A percentile compares a stretch with the other conserved stretches of the same genome.
Evolutionary conservation across 2,888 invertebrate species (phyloP).

Genomic region (Andrena fulva): DNA sequence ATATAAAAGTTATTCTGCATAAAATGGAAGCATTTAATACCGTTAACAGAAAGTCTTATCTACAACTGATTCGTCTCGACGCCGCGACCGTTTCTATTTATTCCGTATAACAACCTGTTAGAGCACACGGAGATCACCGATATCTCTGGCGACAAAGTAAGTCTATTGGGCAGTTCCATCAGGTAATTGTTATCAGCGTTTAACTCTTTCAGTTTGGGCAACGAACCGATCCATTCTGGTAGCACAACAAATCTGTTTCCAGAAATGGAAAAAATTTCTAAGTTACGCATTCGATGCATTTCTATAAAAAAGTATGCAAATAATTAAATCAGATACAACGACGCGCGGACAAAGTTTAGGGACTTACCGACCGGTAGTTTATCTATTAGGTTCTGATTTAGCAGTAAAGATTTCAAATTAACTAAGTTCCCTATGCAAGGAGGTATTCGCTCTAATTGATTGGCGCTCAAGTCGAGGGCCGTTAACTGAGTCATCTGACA

Average conservation of each 20-base stretch:
- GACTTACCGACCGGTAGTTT: conserved; percentile 77
- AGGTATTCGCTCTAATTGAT: conserved; percentile 73
- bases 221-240: conserved; percentile 80
- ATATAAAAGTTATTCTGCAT: conserved; percentile 42
- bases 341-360: neutral
- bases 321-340: neutral
- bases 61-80: conserved; percentile 9
- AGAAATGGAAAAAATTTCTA: conserved; percentile 76
- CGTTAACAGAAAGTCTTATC: conserved; percentile 30
- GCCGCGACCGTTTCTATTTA: conserved; percentile 11
- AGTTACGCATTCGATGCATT: conserved; percentile 72
- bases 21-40: conserved; percentile 32
- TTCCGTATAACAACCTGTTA: conserved; percentile 75
- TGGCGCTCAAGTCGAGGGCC: conserved; percentile 79
- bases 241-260: conserved; percentile 76
- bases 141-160: conserved; percentile 75
- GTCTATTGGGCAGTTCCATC: conserved; percentile 79
- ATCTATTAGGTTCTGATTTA: conserved; percentile 76
- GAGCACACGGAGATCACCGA: conserved; percentile 77
- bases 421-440: conserved; percentile 71
- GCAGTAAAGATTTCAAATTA: conserved; percentile 71
- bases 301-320: conserved; percentile 64
- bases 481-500: conserved; percentile 73
- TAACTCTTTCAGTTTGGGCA: conserved; percentile 77
- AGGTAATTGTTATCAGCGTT: conserved; percentile 77